Evolutionary conservation across 2,888 invertebrate genomes (phyloP), one percentile per base, ranked within the genome.

Genomic region (Parnassius apollo): DNA sequence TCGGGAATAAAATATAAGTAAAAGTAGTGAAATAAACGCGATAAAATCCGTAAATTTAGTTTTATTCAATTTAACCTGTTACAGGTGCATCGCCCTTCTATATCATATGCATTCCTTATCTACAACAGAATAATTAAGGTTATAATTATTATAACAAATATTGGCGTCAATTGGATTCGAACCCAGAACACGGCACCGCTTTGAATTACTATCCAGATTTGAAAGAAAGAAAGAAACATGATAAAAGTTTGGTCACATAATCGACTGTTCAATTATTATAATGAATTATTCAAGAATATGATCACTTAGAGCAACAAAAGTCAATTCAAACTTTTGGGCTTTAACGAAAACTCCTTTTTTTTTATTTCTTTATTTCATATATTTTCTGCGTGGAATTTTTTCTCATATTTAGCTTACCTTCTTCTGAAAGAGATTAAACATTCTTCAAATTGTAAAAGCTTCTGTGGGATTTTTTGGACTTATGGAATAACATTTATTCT

Each of bases 401-500:
- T 42, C 42, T 45, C 35, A 49, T 57, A 51, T 61, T 65, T 65
- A 57, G 59, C 51, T 59, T 22, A 42, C 59, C 55, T 58, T 62
- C 52, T 59, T 52, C 42, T 49, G 49, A 49, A 61, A 58, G 55
- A 62, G 65, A 60, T 68, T 66, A 68, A 68, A 70, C 65, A 66
- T 67, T 63, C 63, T 59, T 64, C 54, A 60, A 59, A 60, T 64
- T 60, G 53, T 53, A 57, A 57, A 60, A 56, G 56, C 56, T 46
- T n/a, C 59, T 42, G 12, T 35, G 12, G 53, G 51, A 48, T 52
- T 64, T 64, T 64, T 57, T 22, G 48, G 60, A 52, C 44, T 59
- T 52, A 56, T 42, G 59, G 12, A 56, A 64, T 48, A 56, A 59
- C 56, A 42, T 59, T 56, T 63, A 48, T 52, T 59, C 56, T 52